phyloP scores from a whole-genome alignment of 2,888 invertebrate genomes.

The Rotaria magnacalcarata region DNA sequence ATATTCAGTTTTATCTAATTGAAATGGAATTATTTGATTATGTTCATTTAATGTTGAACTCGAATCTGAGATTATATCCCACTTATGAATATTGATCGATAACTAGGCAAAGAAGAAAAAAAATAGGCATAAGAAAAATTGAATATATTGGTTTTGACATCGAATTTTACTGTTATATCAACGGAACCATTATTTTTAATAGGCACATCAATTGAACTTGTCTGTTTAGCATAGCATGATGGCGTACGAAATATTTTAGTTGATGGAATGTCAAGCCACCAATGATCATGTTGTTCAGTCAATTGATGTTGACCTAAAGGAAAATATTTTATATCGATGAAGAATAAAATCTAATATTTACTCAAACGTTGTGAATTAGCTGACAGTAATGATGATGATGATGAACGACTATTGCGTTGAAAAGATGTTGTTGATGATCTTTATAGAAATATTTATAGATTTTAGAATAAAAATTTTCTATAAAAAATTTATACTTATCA shows the following conservation, averaged over 20 bases:
- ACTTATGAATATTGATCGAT: background rate
- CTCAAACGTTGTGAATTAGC: background rate
- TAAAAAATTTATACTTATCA: background rate
- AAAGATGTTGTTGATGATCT: constrained; percentile 1
- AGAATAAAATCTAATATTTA: background rate
- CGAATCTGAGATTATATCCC: background rate
- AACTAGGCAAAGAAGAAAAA: background rate
- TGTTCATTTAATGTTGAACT: background rate
- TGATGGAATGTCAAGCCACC: constrained; percentile 10
- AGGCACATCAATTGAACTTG: background rate
- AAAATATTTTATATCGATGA: background rate
- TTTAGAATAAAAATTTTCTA: no score
- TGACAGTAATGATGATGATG: background rate
- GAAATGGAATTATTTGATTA: constrained; percentile 2
- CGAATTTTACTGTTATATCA: background rate
- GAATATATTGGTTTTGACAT: no score
- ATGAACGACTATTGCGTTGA: background rate
- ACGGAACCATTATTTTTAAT: constrained; percentile 13
- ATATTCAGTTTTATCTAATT: constrained; percentile 1
- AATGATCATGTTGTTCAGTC: constrained; percentile 12
- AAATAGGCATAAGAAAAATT: no score
- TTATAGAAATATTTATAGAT: background rate
- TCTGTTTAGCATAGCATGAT: background rate
- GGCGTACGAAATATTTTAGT: background rate
- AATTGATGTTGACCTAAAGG: background rate